phyloP scores from a whole-genome alignment of 1,140 invertebrate species.

The Brachionus sp. region DNA sequence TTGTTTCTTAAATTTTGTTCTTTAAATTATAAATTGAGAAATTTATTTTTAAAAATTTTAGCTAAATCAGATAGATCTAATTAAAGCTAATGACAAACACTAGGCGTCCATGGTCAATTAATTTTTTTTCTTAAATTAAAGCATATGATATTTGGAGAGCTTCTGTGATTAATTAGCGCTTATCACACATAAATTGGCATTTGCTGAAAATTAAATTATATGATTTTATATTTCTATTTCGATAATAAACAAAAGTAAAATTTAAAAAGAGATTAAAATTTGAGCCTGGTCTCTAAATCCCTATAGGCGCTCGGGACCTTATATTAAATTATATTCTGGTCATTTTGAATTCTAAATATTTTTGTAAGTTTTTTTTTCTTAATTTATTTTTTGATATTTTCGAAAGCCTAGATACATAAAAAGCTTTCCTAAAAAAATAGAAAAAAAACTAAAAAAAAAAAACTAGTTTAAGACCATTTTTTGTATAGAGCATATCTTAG shows the following conservation, averaged over 20 bases:
- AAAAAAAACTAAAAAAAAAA: too few species aligned
- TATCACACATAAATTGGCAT: not conserved
- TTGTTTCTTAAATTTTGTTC: too few species aligned
- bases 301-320: not conserved
- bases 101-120: not conserved
- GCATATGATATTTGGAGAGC: not conserved
- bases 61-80: not conserved
- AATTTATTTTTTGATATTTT: constrained; percentile 12
- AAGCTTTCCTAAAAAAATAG: not conserved
- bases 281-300: not conserved
- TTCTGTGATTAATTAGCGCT: not conserved
- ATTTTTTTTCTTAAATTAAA: not conserved
- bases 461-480: not conserved
- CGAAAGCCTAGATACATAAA: not conserved
- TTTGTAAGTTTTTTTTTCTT: not conserved
- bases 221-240: not conserved
- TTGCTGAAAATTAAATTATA: not conserved
- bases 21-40: too few species aligned
- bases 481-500: not conserved
- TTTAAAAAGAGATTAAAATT: not conserved
- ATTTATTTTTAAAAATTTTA: too few species aligned
- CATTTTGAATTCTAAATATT: not conserved
- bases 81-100: not conserved
- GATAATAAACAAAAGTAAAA: not conserved
- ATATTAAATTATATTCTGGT: not conserved